phyloP scores from a whole-genome alignment of 2,797 vertebrate genomes.

The Odontamblyopus rebecca region DNA sequence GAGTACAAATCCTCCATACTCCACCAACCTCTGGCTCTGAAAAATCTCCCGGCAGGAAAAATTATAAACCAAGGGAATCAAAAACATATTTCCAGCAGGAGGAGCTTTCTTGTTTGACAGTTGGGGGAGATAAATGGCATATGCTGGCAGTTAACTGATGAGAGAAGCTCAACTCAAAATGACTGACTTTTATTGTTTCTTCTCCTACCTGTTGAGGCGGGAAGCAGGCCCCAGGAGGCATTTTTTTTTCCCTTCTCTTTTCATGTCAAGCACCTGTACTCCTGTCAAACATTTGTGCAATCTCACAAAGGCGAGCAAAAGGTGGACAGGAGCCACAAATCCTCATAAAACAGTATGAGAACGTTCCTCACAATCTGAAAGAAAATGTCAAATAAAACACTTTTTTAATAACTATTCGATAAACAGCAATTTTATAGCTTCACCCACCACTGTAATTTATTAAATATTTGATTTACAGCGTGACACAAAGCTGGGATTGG shows the following conservation, averaged over 20 bases:
- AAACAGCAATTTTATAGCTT: too few species aligned
- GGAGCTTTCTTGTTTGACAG: slow-evolving; percentile 7
- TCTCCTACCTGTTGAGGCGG: slow-evolving; percentile 3
- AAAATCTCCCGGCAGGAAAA: slow-evolving; percentile 2
- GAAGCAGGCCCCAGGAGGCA: not conserved
- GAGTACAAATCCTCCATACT: not conserved
- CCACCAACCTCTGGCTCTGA: slow-evolving; percentile 1
- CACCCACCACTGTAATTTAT: too few species aligned
- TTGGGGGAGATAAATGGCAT: slow-evolving; percentile 10
- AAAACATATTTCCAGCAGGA: slow-evolving; percentile 13
- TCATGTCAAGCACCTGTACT: slow-evolving; percentile 10
- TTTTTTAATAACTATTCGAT: not conserved
- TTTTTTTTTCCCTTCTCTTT: not conserved
- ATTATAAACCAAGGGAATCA: slow-evolving; percentile 12
- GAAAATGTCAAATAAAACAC: not conserved
- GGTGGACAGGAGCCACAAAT: not conserved
- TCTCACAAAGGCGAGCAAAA: not conserved
- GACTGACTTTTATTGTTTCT: slow-evolving; percentile 9
- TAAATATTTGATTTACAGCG: too few species aligned
- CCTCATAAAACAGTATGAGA: not conserved
- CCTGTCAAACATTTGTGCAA: slow-evolving; percentile 3
- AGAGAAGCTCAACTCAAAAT: slow-evolving; percentile 6
- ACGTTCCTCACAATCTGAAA: not conserved
- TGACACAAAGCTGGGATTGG: too few species aligned
- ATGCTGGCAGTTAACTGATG: slow-evolving; percentile 9